A percentile compares a stretch with the other conserved stretches of the same genome.
These are phyloP conservation scores for Pitta sordida DNA, from an alignment of 2,113 vertebrate species.

Conservation along the genomic window DNA sequence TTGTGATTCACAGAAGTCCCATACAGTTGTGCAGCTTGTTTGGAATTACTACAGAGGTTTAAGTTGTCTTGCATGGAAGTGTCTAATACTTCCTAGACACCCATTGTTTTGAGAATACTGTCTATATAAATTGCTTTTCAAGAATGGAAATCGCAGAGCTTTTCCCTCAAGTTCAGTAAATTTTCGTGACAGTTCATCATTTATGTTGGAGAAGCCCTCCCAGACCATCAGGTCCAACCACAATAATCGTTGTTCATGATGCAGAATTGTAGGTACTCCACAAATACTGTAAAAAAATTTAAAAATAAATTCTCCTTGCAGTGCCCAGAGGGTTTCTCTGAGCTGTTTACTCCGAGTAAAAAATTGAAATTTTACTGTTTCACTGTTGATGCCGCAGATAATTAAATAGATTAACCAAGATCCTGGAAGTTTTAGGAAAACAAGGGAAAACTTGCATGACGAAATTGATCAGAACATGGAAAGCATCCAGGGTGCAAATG, in stretches of 20 bases:
- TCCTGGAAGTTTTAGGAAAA: slow-evolving; percentile 29
- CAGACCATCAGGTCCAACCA: not conserved
- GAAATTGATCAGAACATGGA: slow-evolving; percentile 54
- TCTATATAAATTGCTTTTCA: not conserved
- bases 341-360: not conserved
- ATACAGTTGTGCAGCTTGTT: not conserved
- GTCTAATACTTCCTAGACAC: not conserved
- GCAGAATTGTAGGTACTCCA: not conserved
- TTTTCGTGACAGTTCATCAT: not conserved
- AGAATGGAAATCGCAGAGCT: not conserved
- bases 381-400: not conserved
- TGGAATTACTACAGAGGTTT: not conserved
- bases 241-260: not conserved
- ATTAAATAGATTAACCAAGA: slow-evolving; percentile 15
- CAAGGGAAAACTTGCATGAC: slow-evolving; percentile 19
- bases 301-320: not conserved
- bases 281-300: not conserved
- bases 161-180: not conserved
- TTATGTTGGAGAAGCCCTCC: not conserved
- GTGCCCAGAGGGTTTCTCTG: not conserved
- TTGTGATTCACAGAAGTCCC: not conserved
- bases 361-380: not conserved
- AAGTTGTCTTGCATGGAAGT: not conserved
- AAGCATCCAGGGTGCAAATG: slow-evolving; percentile 62
- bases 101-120: not conserved